Base-by-base conservation (phyloP, 35 echinoderm and acorn worm species). In the Heliocidaris tuberculata region DNA sequence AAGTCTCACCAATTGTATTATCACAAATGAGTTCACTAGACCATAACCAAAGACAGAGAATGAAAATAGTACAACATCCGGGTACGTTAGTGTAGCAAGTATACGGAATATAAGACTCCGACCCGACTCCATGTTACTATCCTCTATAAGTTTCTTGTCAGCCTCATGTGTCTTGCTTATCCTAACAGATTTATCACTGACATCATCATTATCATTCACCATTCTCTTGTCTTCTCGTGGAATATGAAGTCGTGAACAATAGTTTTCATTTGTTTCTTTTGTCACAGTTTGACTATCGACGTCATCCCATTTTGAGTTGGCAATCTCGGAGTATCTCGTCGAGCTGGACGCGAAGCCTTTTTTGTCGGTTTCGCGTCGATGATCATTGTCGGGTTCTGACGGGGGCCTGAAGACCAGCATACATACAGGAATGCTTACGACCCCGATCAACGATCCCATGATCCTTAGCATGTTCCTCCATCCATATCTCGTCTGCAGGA, bases 391-490 rank as follows among this genome's bases (percentile, higher is more conserved):
- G 60, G 60, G 4, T 70, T 70, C 24, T 21, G 60, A 70, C 2
- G 86, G 86, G 6, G 31, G 31, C 13, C 19, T 88, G 15, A 35
- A 31, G 5, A 48, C 47, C 47, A 88, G 29, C 15, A 48, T 13
- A 56, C 90, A 54, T 50, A 56, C 48, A 11, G 90, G 90, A 19
- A 92, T 31, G 42, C 27, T 30, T 5, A 92, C 47, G 8, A 48
- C 48, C 27, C 27, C 47, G 29, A 56, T 56, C 31, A 92, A 10
- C n/a, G 47, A 31, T 92, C 47, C 90, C 50, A 92, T 92, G 19
- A 56, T 92, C 49, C 90, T 48, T 56, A 92, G 29, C 47, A 56
- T 92, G 50, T 50, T 92, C 48, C 90, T 15, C 90, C 90, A 92
- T 31, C 90, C 90, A 19, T 17, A 92, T 31, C 50, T 42, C 13